Percentiles rank a stretch among this genome's conserved stretches.
Evolutionary conservation across 2,113 vertebrate species (phyloP).

Genomic region (Myanophis thanlyinensis): DNA sequence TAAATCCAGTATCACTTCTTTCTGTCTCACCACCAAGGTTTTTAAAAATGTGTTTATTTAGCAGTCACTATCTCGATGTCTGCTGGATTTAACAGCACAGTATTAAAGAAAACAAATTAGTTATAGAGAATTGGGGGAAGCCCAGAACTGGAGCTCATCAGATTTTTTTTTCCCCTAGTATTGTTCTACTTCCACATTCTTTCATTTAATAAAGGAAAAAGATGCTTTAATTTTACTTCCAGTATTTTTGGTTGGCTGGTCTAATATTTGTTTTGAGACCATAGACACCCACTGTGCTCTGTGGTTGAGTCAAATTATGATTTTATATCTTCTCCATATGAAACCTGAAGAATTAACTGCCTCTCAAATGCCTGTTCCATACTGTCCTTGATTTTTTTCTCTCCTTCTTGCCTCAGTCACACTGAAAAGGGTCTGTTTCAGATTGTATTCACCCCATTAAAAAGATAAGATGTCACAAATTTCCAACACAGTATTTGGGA

Average conservation of each 20-base stretch:
- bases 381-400: not conserved
- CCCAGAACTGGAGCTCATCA: not conserved
- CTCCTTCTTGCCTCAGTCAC: not conserved
- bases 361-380: not conserved
- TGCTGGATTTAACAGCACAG: not conserved
- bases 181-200: not conserved
- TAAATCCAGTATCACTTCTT: not conserved
- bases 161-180: not conserved
- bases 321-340: not conserved
- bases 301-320: not conserved
- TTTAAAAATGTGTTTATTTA: not conserved
- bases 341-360: not conserved
- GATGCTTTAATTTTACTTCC: not conserved
- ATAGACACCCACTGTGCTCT: not conserved
- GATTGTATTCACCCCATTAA: not conserved
- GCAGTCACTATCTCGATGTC: not conserved
- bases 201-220: not conserved
- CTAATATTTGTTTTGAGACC: not conserved
- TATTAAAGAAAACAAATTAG: not conserved
- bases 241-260: not conserved
- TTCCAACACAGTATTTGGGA: not conserved
- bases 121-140: not conserved
- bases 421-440: not conserved
- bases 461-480: conserved; percentile 2
- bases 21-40: not conserved